phyloP scores from a whole-genome alignment of 2,797 vertebrate genomes.

The Periparus ater region DNA sequence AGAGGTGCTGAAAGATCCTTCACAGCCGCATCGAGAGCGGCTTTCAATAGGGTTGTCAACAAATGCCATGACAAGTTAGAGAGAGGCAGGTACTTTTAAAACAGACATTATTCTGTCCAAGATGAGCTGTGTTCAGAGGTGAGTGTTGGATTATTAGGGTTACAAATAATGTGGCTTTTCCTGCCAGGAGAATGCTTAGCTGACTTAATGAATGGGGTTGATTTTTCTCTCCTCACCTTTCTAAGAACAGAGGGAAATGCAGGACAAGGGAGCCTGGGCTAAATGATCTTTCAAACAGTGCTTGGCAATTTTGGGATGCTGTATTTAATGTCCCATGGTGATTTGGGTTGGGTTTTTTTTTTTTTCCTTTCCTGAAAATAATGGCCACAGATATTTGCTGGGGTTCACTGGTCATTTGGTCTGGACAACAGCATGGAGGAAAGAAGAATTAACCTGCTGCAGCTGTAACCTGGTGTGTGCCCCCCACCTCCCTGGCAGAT shows the following conservation, averaged over 20 bases:
- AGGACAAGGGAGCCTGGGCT: neutral
- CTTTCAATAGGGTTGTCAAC: constrained; percentile 75
- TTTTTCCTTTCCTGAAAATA: neutral
- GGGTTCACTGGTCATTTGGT: neutral
- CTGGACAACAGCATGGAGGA: neutral
- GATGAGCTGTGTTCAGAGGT: constrained; percentile 19
- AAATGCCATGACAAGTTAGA: constrained; percentile 59
- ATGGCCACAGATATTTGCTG: neutral
- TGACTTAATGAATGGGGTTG: neutral
- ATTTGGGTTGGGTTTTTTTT: neutral
- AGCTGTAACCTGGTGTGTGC: neutral
- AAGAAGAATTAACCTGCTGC: neutral
- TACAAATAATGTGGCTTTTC: constrained; percentile 49
- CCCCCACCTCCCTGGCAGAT: neutral
- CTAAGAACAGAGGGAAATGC: neutral
- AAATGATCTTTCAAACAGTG: neutral
- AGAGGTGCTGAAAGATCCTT: constrained; percentile 60
- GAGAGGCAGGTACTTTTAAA: constrained; percentile 53
- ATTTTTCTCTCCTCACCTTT: neutral
- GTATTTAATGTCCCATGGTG: neutral
- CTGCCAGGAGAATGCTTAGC: neutral
- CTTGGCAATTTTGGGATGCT: neutral
- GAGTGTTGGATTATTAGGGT: constrained; percentile 33
- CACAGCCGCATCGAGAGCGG: neutral
- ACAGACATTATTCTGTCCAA: constrained; percentile 55